Percentiles rank a stretch among this genome's conserved stretches.
Conservation (phyloP, 2,113 vertebrate species). For the Vimba vimba region DNA sequence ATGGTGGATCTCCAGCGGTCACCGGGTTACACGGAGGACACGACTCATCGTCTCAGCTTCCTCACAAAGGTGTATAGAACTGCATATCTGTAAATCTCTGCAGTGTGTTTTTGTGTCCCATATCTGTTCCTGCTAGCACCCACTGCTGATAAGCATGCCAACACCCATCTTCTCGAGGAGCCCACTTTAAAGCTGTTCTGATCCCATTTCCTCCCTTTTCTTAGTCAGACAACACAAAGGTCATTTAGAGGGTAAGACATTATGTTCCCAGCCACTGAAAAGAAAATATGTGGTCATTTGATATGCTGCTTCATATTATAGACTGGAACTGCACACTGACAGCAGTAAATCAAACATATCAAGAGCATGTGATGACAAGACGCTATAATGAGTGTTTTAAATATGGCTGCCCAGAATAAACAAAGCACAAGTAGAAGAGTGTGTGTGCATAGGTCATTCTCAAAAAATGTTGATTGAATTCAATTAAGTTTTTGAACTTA, state of each 20-base stretch:
- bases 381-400: not conserved
- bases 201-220: slow-evolving; percentile 12
- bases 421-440: slow-evolving; percentile 11
- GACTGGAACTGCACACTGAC: not conserved
- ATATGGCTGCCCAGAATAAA: slow-evolving; percentile 10
- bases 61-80: slow-evolving; percentile 43
- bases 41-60: not conserved
- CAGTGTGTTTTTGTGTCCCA: slow-evolving; percentile 55
- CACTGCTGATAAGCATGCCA: slow-evolving; percentile 27
- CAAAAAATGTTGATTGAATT: not conserved
- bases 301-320: not conserved
- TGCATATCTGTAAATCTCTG: slow-evolving; percentile 50
- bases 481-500: not conserved
- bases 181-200: slow-evolving; percentile 15
- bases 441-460: slow-evolving; percentile 5
- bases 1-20: slow-evolving; percentile 27
- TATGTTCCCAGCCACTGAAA: not conserved
- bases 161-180: slow-evolving; percentile 30
- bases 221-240: slow-evolving; percentile 33
- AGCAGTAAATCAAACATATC: not conserved
- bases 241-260: slow-evolving; percentile 25
- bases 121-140: slow-evolving; percentile 39
- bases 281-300: not conserved
- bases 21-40: slow-evolving; percentile 20
- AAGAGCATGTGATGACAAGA: not conserved